Percentiles rank a stretch among this genome's conserved stretches.
Conservation (phyloP, 2,888 invertebrate species). For the Tenodera sinensis region DNA sequence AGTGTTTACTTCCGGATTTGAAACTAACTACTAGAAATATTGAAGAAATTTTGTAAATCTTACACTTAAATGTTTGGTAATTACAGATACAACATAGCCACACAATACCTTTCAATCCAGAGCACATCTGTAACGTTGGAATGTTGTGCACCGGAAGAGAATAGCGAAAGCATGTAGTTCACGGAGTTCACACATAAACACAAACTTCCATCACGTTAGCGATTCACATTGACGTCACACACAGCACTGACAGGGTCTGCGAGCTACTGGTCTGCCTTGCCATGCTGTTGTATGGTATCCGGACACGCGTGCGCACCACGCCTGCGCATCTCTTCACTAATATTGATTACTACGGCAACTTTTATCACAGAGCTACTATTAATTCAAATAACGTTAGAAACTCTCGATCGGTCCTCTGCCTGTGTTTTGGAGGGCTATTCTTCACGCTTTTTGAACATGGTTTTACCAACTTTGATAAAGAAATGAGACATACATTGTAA, state of each 20-base stretch:
- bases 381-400: background rate
- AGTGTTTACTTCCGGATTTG: too few relatives aligned
- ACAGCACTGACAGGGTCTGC: background rate
- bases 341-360: background rate
- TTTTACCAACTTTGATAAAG: too few relatives aligned
- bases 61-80: too few relatives aligned
- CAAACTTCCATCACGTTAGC: background rate
- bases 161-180: background rate
- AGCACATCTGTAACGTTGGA: too few relatives aligned
- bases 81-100: too few relatives aligned
- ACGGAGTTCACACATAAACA: background rate
- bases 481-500: too few relatives aligned
- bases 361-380: background rate
- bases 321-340: background rate
- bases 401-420: background rate
- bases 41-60: too few relatives aligned
- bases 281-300: background rate
- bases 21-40: too few relatives aligned
- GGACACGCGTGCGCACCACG: background rate
- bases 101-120: too few relatives aligned
- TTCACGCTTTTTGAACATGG: background rate
- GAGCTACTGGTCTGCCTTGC: background rate
- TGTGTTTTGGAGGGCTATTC: background rate
- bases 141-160: too few relatives aligned
- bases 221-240: background rate